Evolutionary conservation across 2,888 invertebrate genomes (phyloP).

Genomic region (Crepidodera aurea): DNA sequence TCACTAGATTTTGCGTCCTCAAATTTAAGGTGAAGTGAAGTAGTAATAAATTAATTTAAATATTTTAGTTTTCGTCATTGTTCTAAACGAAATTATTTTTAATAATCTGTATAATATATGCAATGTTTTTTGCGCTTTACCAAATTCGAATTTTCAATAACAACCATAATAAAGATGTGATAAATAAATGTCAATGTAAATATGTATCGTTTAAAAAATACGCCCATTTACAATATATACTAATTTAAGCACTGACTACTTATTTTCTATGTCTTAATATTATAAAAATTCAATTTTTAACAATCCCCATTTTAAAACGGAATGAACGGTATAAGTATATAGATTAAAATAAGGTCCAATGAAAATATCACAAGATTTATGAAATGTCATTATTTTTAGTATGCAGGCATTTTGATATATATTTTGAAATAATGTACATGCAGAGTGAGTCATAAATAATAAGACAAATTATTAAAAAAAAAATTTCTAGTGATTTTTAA

Average conservation of each 20-base stretch:
- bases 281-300: conserved; percentile 15
- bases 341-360: conserved; percentile 13
- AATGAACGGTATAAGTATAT: conserved; percentile 16
- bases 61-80: too few relatives aligned
- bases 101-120: too few relatives aligned
- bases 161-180: background rate
- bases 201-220: background rate
- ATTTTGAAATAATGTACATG: background rate
- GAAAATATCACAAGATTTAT: conserved; percentile 28
- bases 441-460: too few relatives aligned
- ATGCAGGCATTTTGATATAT: conserved; percentile 8
- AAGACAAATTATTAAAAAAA: too few relatives aligned
- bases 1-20: too few relatives aligned
- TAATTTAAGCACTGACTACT: conserved; percentile 14
- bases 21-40: too few relatives aligned
- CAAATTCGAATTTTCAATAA: too few relatives aligned
- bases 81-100: too few relatives aligned
- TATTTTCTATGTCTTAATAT: conserved; percentile 6
- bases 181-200: background rate
- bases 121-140: background rate
- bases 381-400: conserved; percentile 10
- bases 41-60: too few relatives aligned
- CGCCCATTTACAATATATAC: background rate
- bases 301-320: conserved; percentile 24
- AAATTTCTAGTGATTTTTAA: too few relatives aligned